Conservation (phyloP, 2,888 invertebrate species). For the Hyppa rectilinea region DNA sequence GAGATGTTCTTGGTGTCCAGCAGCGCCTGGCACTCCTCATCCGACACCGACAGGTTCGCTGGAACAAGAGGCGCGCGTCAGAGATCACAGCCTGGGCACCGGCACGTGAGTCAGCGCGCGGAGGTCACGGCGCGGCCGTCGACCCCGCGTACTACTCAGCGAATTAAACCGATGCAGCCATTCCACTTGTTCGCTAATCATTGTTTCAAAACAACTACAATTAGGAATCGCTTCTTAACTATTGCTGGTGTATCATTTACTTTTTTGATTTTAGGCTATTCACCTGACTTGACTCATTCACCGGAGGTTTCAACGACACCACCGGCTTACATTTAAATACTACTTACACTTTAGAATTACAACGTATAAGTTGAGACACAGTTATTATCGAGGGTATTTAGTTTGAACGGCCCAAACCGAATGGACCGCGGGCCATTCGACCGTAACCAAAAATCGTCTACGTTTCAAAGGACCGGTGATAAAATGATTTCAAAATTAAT, state of each 20-base stretch:
- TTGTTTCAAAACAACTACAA: conserved; percentile 46
- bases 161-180: conserved; percentile 39
- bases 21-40: conserved; percentile 86
- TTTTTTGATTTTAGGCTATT: conserved; percentile 12
- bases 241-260: conserved; percentile 14
- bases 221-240: conserved; percentile 39
- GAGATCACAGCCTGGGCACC: no score
- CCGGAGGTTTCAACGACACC: not conserved
- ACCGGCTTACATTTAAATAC: not conserved
- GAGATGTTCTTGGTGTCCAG: conserved; percentile 84
- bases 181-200: conserved; percentile 38
- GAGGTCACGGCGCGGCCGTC: conserved; percentile 27
- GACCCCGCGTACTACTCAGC: conserved; percentile 33
- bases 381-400: no score
- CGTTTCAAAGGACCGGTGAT: no score
- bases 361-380: no score
- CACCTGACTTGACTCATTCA: conserved; percentile 7
- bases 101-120: conserved; percentile 18
- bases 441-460: no score
- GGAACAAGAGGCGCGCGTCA: conserved; percentile 58
- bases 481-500: no score
- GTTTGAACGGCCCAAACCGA: no score
- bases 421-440: no score
- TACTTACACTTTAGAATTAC: no score
- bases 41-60: conserved; percentile 85